Evolutionary conservation across 2,888 invertebrate species (phyloP), one percentile per base, ranked within the genome.

Genomic region (Willowsia nigromaculata): DNA sequence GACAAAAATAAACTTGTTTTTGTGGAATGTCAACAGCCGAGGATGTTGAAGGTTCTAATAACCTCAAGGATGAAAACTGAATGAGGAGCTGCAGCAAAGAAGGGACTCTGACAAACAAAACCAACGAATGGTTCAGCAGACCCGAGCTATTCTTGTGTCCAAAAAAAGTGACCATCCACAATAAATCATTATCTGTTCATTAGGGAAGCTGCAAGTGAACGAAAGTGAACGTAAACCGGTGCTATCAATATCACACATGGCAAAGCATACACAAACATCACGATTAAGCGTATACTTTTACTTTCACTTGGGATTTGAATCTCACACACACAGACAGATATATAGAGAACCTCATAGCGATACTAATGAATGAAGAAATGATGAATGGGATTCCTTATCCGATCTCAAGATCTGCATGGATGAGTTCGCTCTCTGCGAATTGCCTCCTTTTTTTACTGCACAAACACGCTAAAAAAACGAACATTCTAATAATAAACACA

Each of bases 301-400:
- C 86, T 86, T 86, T 86, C 86, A 86, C 86, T 86, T 86, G 78
- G 68, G 68, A 78, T 65, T 83, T 85, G 59, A 76, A 78, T 76
- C 85, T 78, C 76, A 18, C 74, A 18, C 74, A 25, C 40, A 22
- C 22, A 74, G 43, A 56, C 22, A 37, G 37, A 33, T 22, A 56
- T 80, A 50, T 50, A n/a, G 86, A 80, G 78, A 86, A 65, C 62
- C 76, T 47, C 59, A 65, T 86, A 80, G 86, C 86, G 80, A 80
- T 78, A 85, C 85, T 85, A 85, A 85, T 85, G 80, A 85, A 85
- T 85, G 80, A 86, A 86, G 80, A 85, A 33, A 78, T 78, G 85
- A 74, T 85, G 85, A 85, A 76, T 76, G 76, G 9, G 47, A 9
- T 50, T 76, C 50, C 76, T 76, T 76, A 76, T 76, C 76, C 76